Conservation (phyloP, 2,888 invertebrate genomes). For the Bugulina stolonifera region DNA sequence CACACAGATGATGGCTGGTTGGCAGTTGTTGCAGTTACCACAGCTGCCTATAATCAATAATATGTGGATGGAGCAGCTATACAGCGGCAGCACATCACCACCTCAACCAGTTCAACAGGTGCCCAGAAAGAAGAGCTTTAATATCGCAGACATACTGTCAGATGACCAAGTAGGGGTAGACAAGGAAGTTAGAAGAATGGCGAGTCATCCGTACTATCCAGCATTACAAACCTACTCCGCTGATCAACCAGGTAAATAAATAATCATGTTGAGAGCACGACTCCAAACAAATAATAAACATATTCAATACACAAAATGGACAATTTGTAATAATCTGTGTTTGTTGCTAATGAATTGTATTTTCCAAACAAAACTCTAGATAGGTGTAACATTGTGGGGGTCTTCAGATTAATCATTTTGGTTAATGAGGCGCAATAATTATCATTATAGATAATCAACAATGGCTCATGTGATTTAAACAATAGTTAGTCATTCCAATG, state of each 20-base stretch:
- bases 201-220: slow-evolving; percentile 18
- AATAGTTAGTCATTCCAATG: background rate
- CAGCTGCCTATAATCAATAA: slow-evolving; percentile 8
- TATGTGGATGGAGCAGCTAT: slow-evolving; percentile 19
- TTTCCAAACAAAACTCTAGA: background rate
- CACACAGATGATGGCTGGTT: slow-evolving; percentile 1
- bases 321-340: background rate
- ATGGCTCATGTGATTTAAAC: background rate
- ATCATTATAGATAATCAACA: background rate
- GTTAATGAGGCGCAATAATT: slow-evolving; percentile 2
- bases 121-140: slow-evolving; percentile 24
- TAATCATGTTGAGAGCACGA: background rate
- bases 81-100: background rate
- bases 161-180: background rate
- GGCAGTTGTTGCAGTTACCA: slow-evolving; percentile 21
- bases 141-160: slow-evolving; percentile 21
- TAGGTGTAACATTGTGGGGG: background rate
- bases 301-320: no score
- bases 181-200: slow-evolving; percentile 3
- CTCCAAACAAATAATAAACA: no score
- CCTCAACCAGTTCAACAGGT: background rate
- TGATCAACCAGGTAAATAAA: slow-evolving; percentile 4
- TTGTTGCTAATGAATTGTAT: background rate
- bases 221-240: background rate
- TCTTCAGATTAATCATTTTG: background rate